A percentile compares a stretch with the other conserved stretches of the same genome.
Evolutionary conservation across 92 coral and sea anemone genomes (phyloP).

Genomic region (Meandrina meandrites): DNA sequence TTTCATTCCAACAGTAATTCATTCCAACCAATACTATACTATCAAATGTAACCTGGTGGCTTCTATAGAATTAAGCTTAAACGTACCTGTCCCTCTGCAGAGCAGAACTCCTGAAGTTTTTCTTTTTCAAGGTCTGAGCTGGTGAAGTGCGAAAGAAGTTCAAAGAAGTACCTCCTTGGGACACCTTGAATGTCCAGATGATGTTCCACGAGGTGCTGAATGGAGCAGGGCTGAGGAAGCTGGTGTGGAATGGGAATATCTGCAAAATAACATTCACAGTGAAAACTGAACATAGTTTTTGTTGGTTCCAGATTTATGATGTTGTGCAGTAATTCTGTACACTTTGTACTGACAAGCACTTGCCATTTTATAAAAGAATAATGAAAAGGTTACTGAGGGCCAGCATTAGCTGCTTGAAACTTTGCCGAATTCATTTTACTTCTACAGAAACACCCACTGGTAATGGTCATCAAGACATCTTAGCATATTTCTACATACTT

Average conservation of each 20-base stretch:
- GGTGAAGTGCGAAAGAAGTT: conserved; percentile 90
- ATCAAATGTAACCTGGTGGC: no score
- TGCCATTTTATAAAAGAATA: no score
- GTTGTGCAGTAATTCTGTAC: no score
- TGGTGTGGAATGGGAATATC: conserved; percentile 81
- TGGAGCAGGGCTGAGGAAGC: conserved; percentile 87
- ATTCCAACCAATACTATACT: no score
- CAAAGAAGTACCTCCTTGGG: conserved; percentile 97
- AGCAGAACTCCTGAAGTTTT: conserved; percentile 86
- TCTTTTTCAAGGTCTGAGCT: conserved; percentile 91
- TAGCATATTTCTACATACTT: no score
- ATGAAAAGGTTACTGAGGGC: background rate
- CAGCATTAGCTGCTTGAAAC: background rate
- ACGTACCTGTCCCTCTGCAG: conserved; percentile 94
- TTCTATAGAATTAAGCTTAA: background rate
- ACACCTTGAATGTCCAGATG: conserved; percentile 93
- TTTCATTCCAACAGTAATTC: no score
- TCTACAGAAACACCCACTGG: no score
- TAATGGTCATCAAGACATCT: no score
- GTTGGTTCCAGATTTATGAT: background rate
- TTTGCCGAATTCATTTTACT: no score
- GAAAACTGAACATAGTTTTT: background rate
- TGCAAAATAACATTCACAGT: conserved; percentile 19
- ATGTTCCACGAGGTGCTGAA: conserved; percentile 84
- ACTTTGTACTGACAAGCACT: no score